A percentile compares a stretch with the other conserved stretches of the same genome.
These are phyloP conservation scores for Phortica okadai DNA, from an alignment of 2,888 invertebrate genomes.

Conservation along the genomic window DNA sequence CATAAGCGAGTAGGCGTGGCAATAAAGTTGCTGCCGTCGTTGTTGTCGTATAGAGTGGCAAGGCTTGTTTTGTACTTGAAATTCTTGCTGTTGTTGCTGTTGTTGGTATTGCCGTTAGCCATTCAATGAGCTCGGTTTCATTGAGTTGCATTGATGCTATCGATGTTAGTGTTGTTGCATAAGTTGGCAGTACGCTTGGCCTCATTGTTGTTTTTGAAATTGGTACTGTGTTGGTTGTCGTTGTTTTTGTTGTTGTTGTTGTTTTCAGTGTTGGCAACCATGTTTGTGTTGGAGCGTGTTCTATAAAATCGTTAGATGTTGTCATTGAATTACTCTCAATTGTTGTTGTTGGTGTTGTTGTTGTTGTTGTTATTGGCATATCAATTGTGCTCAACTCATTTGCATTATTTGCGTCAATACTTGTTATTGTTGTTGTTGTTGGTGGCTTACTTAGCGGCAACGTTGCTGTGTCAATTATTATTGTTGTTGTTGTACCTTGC, in stretches of 20 bases:
- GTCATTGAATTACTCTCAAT: slow-evolving; percentile 11
- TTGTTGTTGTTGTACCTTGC: background rate
- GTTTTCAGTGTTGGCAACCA: background rate
- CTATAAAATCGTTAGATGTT: background rate
- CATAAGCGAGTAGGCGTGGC: slow-evolving; percentile 24
- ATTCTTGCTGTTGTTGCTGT: slow-evolving; percentile 29
- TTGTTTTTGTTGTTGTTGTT: slow-evolving; percentile 31
- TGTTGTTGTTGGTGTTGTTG: slow-evolving; percentile 28
- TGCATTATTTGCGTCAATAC: too few species aligned
- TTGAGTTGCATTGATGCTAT: background rate
- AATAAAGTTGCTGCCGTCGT: slow-evolving; percentile 28
- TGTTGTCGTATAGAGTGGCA: slow-evolving; percentile 8
- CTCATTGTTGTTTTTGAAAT: too few species aligned
- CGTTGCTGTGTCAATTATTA: slow-evolving; percentile 26
- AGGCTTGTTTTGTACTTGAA: background rate
- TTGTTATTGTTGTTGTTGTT: slow-evolving; percentile 1
- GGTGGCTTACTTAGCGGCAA: background rate
- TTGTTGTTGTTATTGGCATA: background rate
- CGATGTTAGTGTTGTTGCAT: background rate
- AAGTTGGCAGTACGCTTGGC: background rate
- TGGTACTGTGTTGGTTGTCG: slow-evolving; percentile 38
- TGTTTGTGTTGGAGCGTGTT: background rate
- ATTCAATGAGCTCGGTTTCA: too few species aligned
- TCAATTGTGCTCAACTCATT: background rate
- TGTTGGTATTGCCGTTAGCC: background rate